phyloP scores from a whole-genome alignment of 2,113 vertebrate species.

The Illadopsis cleaveri region DNA sequence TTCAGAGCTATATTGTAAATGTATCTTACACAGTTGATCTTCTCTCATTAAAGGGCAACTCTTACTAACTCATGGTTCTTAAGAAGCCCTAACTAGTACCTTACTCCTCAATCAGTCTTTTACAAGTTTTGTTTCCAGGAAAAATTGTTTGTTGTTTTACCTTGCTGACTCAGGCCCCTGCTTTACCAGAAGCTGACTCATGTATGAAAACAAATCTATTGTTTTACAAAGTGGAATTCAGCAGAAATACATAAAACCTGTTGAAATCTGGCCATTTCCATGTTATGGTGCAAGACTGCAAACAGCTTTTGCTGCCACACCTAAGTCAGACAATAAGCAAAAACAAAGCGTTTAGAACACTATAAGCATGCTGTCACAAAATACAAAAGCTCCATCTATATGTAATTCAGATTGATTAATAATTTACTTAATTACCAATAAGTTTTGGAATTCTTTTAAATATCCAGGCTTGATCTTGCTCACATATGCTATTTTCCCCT shows the following conservation, averaged over 20 bases:
- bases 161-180: neutral
- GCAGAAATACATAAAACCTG: neutral
- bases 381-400: neutral
- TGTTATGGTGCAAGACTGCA: rapidly evolving
- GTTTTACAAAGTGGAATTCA: neutral
- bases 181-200: neutral
- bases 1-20: neutral
- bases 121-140: neutral
- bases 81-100: neutral
- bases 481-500: neutral
- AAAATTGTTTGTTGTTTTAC: neutral
- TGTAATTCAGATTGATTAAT: neutral
- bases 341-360: neutral
- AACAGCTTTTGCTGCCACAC: neutral
- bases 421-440: neutral
- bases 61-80: neutral
- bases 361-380: neutral
- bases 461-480: neutral
- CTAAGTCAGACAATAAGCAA: neutral
- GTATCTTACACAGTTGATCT: neutral
- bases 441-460: neutral
- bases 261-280: neutral
- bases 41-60: neutral
- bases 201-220: neutral
- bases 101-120: neutral